Percentiles rank a stretch among this genome's conserved stretches.
phyloP scores from a whole-genome alignment of 2,113 vertebrate genomes.

The Fregata magnificens region DNA sequence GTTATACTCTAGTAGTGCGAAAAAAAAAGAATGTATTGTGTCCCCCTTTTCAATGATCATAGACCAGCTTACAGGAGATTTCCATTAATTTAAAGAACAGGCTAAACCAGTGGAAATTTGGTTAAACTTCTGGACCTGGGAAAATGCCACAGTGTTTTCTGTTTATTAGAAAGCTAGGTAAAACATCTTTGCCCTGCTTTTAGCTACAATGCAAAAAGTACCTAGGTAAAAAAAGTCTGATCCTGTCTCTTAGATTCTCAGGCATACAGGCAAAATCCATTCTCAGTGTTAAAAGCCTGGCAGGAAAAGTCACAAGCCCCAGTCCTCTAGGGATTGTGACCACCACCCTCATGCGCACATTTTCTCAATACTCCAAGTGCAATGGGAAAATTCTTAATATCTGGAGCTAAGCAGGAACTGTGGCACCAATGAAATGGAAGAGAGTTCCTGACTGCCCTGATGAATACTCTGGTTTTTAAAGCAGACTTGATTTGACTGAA shows the following conservation, averaged over 20 bases:
- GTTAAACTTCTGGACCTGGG: background rate
- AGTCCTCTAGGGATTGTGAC: background rate
- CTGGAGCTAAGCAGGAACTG: background rate
- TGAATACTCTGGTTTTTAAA: background rate
- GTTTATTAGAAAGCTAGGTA: background rate
- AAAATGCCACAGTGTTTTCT: background rate
- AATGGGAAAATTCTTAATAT: background rate
- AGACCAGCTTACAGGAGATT: background rate
- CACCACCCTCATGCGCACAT: background rate
- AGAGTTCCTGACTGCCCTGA: background rate
- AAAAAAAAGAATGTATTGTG: rapidly evolving
- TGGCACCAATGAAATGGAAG: background rate
- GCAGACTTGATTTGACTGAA: background rate
- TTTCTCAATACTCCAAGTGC: background rate
- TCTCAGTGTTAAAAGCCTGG: background rate
- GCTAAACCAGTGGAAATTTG: background rate
- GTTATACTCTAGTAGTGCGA: background rate
- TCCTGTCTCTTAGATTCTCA: background rate
- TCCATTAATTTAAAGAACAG: background rate
- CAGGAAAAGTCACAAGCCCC: background rate
- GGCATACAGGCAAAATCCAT: background rate
- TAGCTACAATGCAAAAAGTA: background rate
- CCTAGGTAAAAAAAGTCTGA: background rate
- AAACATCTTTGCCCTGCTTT: background rate
- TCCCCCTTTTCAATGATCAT: background rate